Evolutionary conservation across 35 echinoderm and acorn worm species (phyloP), one percentile per base, ranked within the genome.

Genomic region (Lytechinus pictus): DNA sequence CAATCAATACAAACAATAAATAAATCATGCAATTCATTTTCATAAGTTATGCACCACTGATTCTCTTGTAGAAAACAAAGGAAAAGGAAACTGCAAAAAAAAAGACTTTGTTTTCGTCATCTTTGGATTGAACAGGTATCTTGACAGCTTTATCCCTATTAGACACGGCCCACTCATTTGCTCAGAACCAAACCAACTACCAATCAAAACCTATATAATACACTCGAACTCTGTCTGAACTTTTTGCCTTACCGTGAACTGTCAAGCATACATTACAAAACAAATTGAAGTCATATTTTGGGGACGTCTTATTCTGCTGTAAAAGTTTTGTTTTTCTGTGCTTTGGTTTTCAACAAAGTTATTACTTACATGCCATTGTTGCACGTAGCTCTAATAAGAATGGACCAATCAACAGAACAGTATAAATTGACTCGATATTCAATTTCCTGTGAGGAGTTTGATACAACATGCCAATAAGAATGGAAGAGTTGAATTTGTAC

Each of bases 221-320:
- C 28, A 13, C 10, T 90, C 88, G 88, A 90, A 28, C 88, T 90
- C 88, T 54, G 7, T 90, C 52, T 90, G 88, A 90, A 44, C 88
- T 54, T 21, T 54, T 90, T 90, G 88, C 88, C 88, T 90, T 10
- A 4, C 88, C 88, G 52, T 90, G 88, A 90, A 90, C 88, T 9
- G 24, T 90, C 27, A 2, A 90, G 28, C 52, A 90, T 90, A 52
- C 88, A 44, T 54, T 90, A 90, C 88, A 14, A 90, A 90, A 90
- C 88, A 90, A 52, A 44, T 90, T 54, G 52, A 90, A 52, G 87
- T 89, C 9, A 29, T 89, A 29, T 19, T 53, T 21, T 89, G 28
- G 29, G 27, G 4, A 12, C 29, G 27, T 90, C 4, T 44, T 44
- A 44, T 44, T 44, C 33, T 44, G 33, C 33, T 44, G 33, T 44